phyloP scores from a whole-genome alignment of 1,140 invertebrate species.

The Bicyclus anynana region DNA sequence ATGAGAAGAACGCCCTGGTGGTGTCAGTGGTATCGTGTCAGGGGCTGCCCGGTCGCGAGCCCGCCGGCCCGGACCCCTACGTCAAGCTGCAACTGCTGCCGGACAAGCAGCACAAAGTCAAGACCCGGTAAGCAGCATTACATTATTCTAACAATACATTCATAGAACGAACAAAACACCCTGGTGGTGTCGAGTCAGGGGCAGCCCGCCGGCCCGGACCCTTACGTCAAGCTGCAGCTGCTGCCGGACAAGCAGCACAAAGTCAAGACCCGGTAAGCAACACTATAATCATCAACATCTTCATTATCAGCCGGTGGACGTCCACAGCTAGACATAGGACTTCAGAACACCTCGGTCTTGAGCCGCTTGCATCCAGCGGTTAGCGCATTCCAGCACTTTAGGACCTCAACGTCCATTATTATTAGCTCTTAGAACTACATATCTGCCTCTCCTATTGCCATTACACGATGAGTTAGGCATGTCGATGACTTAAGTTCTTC shows the following conservation, averaged over 20 bases:
- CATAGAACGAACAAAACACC: conserved; percentile 89
- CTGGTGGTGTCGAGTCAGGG: conserved; percentile 93
- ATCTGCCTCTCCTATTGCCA: no score
- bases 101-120: conserved; percentile 96
- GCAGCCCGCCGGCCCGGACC: conserved; percentile 85
- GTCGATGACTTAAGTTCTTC: no score
- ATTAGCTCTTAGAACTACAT: no score
- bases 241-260: conserved; percentile 97
- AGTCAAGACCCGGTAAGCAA: conserved; percentile 88
- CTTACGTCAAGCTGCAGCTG: conserved; percentile 96
- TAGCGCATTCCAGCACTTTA: no score
- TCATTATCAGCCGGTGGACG: no score
- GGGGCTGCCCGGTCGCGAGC: conserved; percentile 88
- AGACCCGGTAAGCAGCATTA: conserved; percentile 81
- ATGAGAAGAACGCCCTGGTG: conserved; percentile 92
- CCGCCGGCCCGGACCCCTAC: conserved; percentile 89
- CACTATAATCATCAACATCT: neutral
- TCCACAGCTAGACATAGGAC: no score
- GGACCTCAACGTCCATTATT: no score
- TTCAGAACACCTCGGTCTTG: no score
- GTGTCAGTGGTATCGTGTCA: conserved; percentile 94
- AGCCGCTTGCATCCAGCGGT: no score
- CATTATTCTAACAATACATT: no score
- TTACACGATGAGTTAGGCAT: no score
- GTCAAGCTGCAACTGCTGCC: conserved; percentile 96